Evolutionary conservation across 2,113 vertebrate species (phyloP).

Genomic region (Oryzias javanicus): DNA sequence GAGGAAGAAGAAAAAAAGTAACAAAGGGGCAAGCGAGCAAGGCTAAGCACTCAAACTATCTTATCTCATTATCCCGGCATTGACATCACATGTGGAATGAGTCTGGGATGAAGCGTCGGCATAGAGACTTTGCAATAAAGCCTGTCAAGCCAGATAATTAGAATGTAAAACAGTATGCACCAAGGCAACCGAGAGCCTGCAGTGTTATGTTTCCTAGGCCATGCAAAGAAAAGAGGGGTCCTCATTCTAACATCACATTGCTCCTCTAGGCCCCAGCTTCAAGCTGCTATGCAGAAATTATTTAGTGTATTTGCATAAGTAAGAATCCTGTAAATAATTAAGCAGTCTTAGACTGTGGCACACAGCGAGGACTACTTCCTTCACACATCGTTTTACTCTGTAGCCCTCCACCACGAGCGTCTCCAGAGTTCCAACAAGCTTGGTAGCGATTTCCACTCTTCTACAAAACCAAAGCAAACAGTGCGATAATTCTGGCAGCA

Average conservation of each 20-base stretch:
- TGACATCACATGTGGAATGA: conserved; percentile 73
- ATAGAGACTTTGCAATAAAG: conserved; percentile 73
- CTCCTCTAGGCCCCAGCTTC: conserved; percentile 67
- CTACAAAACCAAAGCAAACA: conserved; percentile 33
- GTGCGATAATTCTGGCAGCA: conserved; percentile 14
- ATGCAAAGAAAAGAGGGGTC: conserved; percentile 53
- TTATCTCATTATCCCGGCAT: conserved; percentile 73
- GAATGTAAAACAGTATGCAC: conserved; percentile 76
- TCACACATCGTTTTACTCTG: conserved; percentile 24
- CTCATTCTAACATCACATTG: conserved; percentile 66
- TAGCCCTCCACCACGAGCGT: conserved; percentile 28
- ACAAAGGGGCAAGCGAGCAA: conserved; percentile 37
- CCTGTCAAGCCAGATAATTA: conserved; percentile 75
- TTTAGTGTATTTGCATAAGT: conserved; percentile 81
- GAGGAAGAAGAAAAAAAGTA: conserved; percentile 22
- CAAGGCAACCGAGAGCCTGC: conserved; percentile 60
- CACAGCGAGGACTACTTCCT: conserved; percentile 30
- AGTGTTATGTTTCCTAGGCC: conserved; percentile 67
- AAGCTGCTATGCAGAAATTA: conserved; percentile 79
- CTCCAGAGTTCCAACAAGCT: conserved; percentile 7
- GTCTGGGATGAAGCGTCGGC: conserved; percentile 65
- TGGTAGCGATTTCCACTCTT: conserved; percentile 36
- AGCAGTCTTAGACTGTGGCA: conserved; percentile 43
- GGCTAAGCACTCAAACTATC: conserved; percentile 58
- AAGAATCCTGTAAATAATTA: conserved; percentile 78